Evolutionary conservation across 2,113 vertebrate species (phyloP), one percentile per base, ranked within the genome.

Genomic region (Notarius lentiginosus): DNA sequence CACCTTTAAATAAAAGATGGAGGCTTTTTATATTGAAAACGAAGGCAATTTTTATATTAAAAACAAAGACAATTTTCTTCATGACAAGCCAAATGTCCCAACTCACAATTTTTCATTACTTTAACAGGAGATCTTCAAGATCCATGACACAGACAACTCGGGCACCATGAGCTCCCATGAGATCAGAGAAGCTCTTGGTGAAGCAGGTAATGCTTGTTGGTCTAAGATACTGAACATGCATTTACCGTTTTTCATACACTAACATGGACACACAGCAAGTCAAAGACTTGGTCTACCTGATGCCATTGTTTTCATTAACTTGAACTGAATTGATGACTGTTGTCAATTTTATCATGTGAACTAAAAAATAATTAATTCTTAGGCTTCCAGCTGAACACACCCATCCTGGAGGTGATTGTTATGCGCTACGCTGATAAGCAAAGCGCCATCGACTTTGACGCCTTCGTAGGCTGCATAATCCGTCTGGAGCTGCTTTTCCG

Each of bases 401-500:
- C 93, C 34, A 91, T 97, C 47, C 93, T 96, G 79, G 93, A 96
- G 66, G 93, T 93, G 87, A 91, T 97, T 0, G 90, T 95, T 2
- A 0, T 4, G 1, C 92, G 92, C 17, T 97, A 95, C 0, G 88
- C 95, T 0, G 89, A 94, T 87, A 86, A 75, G 27, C 89, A 90
- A 7, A 92, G 93, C 11, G 90, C 92, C 86, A 83, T 97, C 0
- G 93, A 96, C 89, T 97, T 97, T 0, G 94, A 97, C 1, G 85
- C 92, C 85, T 98, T 97, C 0, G 77, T 97, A 17, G 92, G 94
- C 63, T 97, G 96, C 34, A 87, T 97, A 94, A 92, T 96, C 83
- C 92, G 93, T 7, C 88, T 97, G 92, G 96, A 98, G 93, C 92
- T 90, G 51, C 92, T 98, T 17, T 96, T 97, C 92, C 95, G 96